Conservation (phyloP, 1,140 invertebrate genomes). For the Acromyrmex heyeri region DNA sequence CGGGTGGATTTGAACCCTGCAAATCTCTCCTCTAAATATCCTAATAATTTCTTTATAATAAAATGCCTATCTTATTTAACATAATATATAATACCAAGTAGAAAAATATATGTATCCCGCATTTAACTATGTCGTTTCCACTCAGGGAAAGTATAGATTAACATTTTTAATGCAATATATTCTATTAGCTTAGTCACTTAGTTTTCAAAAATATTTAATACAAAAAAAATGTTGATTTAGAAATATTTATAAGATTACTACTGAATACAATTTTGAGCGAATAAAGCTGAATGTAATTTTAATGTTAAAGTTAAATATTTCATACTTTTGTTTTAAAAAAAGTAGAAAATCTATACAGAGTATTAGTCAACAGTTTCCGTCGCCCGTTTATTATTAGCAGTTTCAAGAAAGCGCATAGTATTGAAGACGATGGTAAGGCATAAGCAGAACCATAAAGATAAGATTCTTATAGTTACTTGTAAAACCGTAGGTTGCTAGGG, state of each 20-base stretch:
- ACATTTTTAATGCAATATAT: not conserved
- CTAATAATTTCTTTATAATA: no score
- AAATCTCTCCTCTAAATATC: no score
- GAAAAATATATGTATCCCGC: not conserved
- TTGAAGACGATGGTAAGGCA: not conserved
- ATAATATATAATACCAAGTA: not conserved
- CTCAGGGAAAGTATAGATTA: not conserved
- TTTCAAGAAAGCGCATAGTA: conserved; percentile 20
- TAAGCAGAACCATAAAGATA: conserved; percentile 37
- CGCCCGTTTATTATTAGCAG: not conserved
- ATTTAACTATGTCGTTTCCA: not conserved
- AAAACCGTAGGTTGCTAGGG: not conserved
- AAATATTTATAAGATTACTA: not conserved
- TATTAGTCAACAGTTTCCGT: not conserved
- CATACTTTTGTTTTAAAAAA: not conserved
- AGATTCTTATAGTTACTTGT: conserved; percentile 25
- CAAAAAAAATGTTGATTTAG: not conserved
- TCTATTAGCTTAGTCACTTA: not conserved
- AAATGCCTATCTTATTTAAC: not conserved
- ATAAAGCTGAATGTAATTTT: not conserved
- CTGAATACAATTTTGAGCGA: not conserved
- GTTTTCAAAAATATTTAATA: not conserved
- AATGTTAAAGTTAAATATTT: not conserved
- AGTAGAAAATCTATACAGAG: not conserved
- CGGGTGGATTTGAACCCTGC: no score